phyloP scores from a whole-genome alignment of 1,140 invertebrate species.

The Brachionus rubens region DNA sequence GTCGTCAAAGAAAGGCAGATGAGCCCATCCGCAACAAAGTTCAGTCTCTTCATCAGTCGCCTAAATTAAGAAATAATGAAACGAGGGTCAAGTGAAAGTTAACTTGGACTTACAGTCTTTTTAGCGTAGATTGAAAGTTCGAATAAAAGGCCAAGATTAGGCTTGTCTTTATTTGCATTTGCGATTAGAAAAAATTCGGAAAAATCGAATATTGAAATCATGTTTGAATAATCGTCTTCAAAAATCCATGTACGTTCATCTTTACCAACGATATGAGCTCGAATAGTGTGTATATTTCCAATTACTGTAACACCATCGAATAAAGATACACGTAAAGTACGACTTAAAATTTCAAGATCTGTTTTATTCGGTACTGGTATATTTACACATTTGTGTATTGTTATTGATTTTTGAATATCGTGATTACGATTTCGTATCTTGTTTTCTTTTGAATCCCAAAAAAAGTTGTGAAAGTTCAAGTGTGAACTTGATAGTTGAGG shows the following conservation, averaged over 20 bases:
- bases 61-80: neutral
- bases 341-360: slow-evolving; percentile 15
- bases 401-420: neutral
- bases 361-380: slow-evolving; percentile 40
- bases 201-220: slow-evolving; percentile 32
- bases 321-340: slow-evolving; percentile 8
- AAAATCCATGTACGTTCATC: slow-evolving; percentile 39
- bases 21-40: slow-evolving; percentile 44
- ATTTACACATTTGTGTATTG: slow-evolving; percentile 26
- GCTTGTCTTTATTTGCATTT: slow-evolving; percentile 7
- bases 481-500: neutral
- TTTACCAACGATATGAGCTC: slow-evolving; percentile 30
- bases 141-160: slow-evolving; percentile 26
- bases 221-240: neutral
- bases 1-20: slow-evolving; percentile 23
- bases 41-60: slow-evolving; percentile 27
- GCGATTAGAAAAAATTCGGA: slow-evolving; percentile 32
- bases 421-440: slow-evolving; percentile 11
- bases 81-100: neutral
- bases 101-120: neutral
- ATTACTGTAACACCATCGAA: slow-evolving; percentile 22
- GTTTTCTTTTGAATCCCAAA: slow-evolving; percentile 41
- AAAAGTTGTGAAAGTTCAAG: slow-evolving; percentile 40
- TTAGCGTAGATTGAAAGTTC: slow-evolving; percentile 34
- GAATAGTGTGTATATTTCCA: slow-evolving; percentile 17